Evolutionary conservation across 2,888 invertebrate species (phyloP).

Genomic region (Melolontha melolontha): DNA sequence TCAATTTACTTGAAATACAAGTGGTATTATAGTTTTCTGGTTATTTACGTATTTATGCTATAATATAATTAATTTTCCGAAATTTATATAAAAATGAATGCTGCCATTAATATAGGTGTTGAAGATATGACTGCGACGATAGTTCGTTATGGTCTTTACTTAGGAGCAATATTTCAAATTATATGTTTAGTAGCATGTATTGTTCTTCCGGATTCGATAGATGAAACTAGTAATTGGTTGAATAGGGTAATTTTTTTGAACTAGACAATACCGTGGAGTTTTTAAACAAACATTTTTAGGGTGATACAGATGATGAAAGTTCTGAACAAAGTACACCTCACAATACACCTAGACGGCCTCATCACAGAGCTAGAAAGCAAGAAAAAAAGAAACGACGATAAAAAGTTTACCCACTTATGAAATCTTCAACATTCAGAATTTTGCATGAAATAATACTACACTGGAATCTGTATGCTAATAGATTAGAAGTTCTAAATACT

Average conservation of each 20-base stretch:
- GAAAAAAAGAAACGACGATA: constrained; percentile 80
- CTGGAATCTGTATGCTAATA: too few species aligned
- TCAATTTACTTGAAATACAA: too few species aligned
- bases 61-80: too few species aligned
- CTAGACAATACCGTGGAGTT: too few species aligned
- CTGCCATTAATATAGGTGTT: constrained; percentile 68
- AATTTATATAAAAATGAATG: constrained; percentile 59
- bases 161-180: constrained; percentile 90
- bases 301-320: constrained; percentile 80
- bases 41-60: background rate
- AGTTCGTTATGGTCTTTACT: constrained; percentile 83
- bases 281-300: constrained; percentile 55
- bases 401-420: constrained; percentile 41
- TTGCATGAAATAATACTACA: too few species aligned
- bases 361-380: constrained; percentile 73
- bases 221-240: constrained; percentile 62
- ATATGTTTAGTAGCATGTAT: constrained; percentile 86
- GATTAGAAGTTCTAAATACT: too few species aligned
- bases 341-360: constrained; percentile 74
- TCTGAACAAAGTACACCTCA: constrained; percentile 80
- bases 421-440: too few species aligned
- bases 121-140: constrained; percentile 81
- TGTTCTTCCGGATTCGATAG: constrained; percentile 76
- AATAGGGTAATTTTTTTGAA: constrained; percentile 67
- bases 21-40: too few species aligned